These are phyloP conservation scores for Pangasianodon gigas DNA, from an alignment of 2,113 vertebrate genomes.

Conservation along the genomic window DNA sequence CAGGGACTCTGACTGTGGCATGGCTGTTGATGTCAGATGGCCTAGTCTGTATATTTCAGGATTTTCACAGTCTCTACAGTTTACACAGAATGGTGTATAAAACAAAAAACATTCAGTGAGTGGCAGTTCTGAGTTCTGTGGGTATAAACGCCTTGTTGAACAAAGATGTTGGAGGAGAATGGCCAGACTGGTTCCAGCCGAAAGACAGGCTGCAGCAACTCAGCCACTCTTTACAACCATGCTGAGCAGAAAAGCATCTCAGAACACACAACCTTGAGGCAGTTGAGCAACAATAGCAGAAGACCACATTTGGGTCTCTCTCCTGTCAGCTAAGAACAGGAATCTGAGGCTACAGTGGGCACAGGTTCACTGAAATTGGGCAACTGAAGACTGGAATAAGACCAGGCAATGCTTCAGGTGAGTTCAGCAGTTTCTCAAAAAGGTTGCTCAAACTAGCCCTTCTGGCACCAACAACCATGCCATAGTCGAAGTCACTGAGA, in stretches of 20 bases:
- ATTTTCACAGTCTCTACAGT: background rate
- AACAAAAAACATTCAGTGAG: too few relatives aligned
- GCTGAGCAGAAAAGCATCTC: background rate
- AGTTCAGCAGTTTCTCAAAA: background rate
- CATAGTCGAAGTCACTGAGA: background rate
- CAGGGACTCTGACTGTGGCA: background rate
- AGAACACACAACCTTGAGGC: too few relatives aligned
- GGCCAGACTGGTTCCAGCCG: too few relatives aligned
- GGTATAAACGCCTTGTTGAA: too few relatives aligned
- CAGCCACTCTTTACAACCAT: background rate
- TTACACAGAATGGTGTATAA: too few relatives aligned
- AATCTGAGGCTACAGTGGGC: background rate
- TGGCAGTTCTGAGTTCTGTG: too few relatives aligned
- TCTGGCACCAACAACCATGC: background rate
- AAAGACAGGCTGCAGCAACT: too few relatives aligned
- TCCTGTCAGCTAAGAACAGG: background rate
- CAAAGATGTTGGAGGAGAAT: background rate
- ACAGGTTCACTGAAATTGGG: background rate
- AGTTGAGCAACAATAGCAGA: background rate
- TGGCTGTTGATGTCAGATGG: background rate
- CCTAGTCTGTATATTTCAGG: background rate
- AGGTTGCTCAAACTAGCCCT: too few relatives aligned
- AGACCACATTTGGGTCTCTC: background rate
- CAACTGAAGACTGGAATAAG: too few relatives aligned
- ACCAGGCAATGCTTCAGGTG: background rate